Evolutionary conservation across 1,140 invertebrate species (phyloP), one percentile per base, ranked within the genome.

Genomic region (Bursaphelenchus mucronatus): DNA sequence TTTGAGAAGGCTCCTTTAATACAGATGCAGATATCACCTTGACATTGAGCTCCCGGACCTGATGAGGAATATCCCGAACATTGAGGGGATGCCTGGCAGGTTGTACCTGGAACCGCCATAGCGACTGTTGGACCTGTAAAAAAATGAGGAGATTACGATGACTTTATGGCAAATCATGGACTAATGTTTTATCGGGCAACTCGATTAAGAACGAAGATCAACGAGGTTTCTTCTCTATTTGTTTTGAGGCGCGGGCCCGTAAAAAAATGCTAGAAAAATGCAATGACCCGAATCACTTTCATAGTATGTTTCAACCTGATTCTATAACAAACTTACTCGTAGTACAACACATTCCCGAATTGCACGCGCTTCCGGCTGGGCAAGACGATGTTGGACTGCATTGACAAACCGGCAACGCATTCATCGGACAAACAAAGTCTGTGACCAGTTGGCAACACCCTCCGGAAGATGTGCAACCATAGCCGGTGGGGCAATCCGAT

Each of bases 401-500:
- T 64, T 79, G 74, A 61, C 76, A 78, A 43, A 78, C 58, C 11
- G 76, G 73, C 41, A 66, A 64, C 30, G 58, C 58, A 43, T 62
- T 67, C 30, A 63, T 50, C 17, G 76, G 76, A 53, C 74, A 75
- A 44, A 47, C 8, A 30, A 53, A 5, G 65, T 67, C 17, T 70
- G 70, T 49, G 65, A 76, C 9, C 71, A 63, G 51, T 39, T 68
- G 74, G 56, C 76, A 78, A 52, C 76, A 79, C n/a, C 71, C 76
- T 13, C 76, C 74, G 9, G 68, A 30, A 11, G 67, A 56, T 15
- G 76, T 76, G 49, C n/a, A 65, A 21, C 63, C 67, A 61, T 78
- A 76, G 19, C 76, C 76, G 13, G 70, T 55, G 11, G 76, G 76
- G 45, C 76, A 78, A 57, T 78, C 76, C 8, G 67, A 61, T 11